Percentiles rank a stretch among this genome's conserved stretches.
These are phyloP conservation scores for Ellobium chinense DNA, from an alignment of 2,888 invertebrate species.

Conservation along the genomic window DNA sequence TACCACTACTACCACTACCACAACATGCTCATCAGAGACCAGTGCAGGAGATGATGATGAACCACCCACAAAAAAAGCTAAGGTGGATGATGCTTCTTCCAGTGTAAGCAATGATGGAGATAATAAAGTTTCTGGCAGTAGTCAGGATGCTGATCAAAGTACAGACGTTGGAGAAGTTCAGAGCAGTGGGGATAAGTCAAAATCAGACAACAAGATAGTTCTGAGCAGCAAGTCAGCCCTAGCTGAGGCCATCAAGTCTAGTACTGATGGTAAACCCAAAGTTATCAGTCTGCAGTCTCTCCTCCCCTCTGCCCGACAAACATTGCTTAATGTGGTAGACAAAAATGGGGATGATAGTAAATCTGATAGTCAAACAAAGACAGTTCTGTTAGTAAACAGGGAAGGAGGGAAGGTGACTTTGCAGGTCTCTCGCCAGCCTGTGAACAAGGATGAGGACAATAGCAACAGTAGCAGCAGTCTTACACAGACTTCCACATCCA, in stretches of 20 bases:
- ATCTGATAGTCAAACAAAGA: slow-evolving; percentile 55
- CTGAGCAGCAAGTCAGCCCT: slow-evolving; percentile 28
- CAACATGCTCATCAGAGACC: not conserved
- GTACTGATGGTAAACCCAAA: slow-evolving; percentile 55
- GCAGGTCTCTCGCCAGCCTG: slow-evolving; percentile 53
- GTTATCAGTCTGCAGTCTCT: slow-evolving; percentile 72
- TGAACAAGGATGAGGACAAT: slow-evolving; percentile 33
- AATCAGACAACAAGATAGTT: slow-evolving; percentile 25
- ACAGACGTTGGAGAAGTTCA: not conserved
- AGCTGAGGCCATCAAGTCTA: slow-evolving; percentile 37
- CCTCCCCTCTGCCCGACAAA: slow-evolving; percentile 63
- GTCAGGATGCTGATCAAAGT: not conserved
- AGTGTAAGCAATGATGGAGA: slow-evolving; percentile 13
- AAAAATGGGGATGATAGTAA: slow-evolving; percentile 45
- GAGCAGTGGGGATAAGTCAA: slow-evolving; percentile 6
- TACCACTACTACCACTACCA: slow-evolving; percentile 60
- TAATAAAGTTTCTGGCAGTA: slow-evolving; percentile 19
- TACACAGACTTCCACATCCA: slow-evolving; percentile 47
- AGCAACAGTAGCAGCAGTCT: slow-evolving; percentile 39
- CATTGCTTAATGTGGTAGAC: slow-evolving; percentile 54
- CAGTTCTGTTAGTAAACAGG: slow-evolving; percentile 72
- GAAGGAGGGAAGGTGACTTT: slow-evolving; percentile 72
- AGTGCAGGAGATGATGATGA: slow-evolving; percentile 46
- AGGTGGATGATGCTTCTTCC: slow-evolving; percentile 49
- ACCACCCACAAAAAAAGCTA: slow-evolving; percentile 53